Evolutionary conservation across 2,797 vertebrate species (phyloP).

Genomic region (Cynodonichthys magdalenae): DNA sequence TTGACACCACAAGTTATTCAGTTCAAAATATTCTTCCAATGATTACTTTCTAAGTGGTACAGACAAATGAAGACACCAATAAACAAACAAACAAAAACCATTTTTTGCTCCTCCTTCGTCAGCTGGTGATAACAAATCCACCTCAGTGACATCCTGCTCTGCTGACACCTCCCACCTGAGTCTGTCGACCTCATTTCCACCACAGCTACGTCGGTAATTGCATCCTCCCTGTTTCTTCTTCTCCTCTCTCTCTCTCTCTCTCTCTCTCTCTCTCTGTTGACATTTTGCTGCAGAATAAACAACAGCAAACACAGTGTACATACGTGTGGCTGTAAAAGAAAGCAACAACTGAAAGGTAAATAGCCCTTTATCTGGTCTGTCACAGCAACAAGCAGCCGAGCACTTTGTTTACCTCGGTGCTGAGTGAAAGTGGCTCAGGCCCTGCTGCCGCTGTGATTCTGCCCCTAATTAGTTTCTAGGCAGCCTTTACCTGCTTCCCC

Average conservation of each 20-base stretch:
- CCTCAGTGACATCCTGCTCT: constrained; percentile 34
- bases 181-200: constrained; percentile 46
- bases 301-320: constrained; percentile 42
- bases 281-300: constrained; percentile 42
- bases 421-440: constrained; percentile 65
- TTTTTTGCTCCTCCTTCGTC: too few species aligned
- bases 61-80: too few species aligned
- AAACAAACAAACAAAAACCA: too few species aligned
- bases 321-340: constrained; percentile 54
- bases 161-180: constrained; percentile 31
- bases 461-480: constrained; percentile 73
- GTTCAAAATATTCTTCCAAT: neutral
- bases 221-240: constrained; percentile 32
- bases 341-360: constrained; percentile 74
- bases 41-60: neutral
- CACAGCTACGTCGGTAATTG: constrained; percentile 55
- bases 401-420: constrained; percentile 72
- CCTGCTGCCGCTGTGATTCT: constrained; percentile 67
- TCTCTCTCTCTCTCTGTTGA: constrained; percentile 54
- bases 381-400: constrained; percentile 67
- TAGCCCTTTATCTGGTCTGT: constrained; percentile 74
- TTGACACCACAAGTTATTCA: too few species aligned
- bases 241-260: constrained; percentile 22
- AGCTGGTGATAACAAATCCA: constrained; percentile 17
- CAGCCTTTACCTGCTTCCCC: constrained; percentile 69